Evolutionary conservation across 2,797 vertebrate species (phyloP).

Genomic region (Melanotaenia parkinsoni): DNA sequence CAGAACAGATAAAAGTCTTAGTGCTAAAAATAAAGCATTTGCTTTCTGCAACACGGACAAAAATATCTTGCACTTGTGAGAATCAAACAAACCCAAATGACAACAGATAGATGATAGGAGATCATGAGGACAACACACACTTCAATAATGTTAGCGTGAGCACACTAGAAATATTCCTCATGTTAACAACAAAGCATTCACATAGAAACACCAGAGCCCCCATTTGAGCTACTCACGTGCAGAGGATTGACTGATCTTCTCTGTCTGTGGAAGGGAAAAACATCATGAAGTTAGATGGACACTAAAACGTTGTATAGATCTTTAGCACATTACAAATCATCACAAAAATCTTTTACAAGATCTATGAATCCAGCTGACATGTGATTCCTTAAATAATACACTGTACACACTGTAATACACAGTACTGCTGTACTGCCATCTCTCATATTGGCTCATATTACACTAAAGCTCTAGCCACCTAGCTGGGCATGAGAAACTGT

Average conservation of each 20-base stretch:
- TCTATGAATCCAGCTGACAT: slow-evolving; percentile 6
- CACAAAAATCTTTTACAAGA: background rate
- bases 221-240: slow-evolving; percentile 88
- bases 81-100: no score
- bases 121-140: slow-evolving; percentile 1
- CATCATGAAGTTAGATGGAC: slow-evolving; percentile 14
- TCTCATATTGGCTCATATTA: slow-evolving; percentile 27
- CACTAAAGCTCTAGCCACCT: slow-evolving; percentile 10
- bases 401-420: background rate
- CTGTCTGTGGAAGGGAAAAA: slow-evolving; percentile 83
- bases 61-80: background rate
- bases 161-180: slow-evolving; percentile 13
- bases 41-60: background rate
- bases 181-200: slow-evolving; percentile 19
- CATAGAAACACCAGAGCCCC: slow-evolving; percentile 28
- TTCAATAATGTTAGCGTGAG: background rate
- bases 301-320: background rate
- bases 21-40: background rate
- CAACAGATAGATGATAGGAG: background rate
- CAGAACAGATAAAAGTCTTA: background rate
- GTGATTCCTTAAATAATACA: slow-evolving; percentile 27
- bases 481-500: slow-evolving; percentile 5
- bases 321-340: background rate
- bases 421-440: slow-evolving; percentile 2
- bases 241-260: slow-evolving; percentile 94